phyloP scores from a whole-genome alignment of 2,797 vertebrate genomes.

The Acipenser ruthenus region DNA sequence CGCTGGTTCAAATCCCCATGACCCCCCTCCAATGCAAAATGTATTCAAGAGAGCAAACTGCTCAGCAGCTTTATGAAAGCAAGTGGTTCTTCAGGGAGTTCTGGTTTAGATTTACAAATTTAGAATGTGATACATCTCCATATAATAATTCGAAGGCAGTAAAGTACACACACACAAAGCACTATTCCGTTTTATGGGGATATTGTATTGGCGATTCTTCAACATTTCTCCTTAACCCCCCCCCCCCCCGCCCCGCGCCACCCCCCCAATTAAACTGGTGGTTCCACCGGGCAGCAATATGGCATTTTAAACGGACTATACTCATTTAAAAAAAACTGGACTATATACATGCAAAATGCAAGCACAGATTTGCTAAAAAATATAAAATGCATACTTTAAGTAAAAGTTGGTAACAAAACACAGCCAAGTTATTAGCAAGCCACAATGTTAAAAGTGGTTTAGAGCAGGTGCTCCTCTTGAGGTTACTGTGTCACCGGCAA shows the following conservation, averaged over 20 bases:
- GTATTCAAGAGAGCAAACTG: conserved; percentile 86
- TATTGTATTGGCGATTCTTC: no score
- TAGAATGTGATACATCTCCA: conserved; percentile 60
- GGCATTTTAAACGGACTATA: no score
- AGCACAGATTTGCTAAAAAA: no score
- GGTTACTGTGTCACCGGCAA: neutral
- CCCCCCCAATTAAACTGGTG: no score
- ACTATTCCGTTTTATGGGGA: neutral
- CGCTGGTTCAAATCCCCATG: conserved; percentile 86
- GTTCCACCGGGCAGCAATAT: no score
- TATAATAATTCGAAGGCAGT: conserved; percentile 23
- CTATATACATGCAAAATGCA: no score
- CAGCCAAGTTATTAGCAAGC: no score
- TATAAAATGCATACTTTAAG: no score
- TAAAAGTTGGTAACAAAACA: no score
- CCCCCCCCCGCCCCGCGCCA: no score
- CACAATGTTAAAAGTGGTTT: neutral
- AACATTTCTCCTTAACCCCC: no score
- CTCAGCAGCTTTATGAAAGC: conserved; percentile 63
- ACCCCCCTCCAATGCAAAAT: conserved; percentile 72
- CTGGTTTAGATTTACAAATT: conserved; percentile 64
- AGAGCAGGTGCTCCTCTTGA: neutral
- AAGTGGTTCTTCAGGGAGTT: conserved; percentile 58
- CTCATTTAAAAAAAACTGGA: no score
- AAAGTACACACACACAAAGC: neutral